phyloP scores from a whole-genome alignment of 2,888 invertebrate genomes.

The Clostera curtula region DNA sequence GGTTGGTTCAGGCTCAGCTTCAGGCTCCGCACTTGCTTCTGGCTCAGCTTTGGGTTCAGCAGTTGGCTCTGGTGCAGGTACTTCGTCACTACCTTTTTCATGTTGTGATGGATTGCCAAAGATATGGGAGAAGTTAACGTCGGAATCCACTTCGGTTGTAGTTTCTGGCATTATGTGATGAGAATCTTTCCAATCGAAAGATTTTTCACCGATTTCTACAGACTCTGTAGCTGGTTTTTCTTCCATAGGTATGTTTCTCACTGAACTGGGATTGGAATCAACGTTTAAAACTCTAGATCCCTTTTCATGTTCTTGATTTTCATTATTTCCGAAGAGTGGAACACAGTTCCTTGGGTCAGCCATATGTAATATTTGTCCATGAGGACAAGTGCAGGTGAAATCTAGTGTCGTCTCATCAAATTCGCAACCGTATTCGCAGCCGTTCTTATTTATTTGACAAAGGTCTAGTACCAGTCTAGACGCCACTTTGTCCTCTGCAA shows the following conservation, averaged over 20 bases:
- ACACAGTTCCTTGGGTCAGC: constrained; percentile 61
- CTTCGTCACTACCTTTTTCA: constrained; percentile 23
- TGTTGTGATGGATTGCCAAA: constrained; percentile 35
- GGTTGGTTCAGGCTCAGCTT: constrained; percentile 21
- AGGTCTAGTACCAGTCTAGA: constrained; percentile 73
- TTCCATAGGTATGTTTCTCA: constrained; percentile 33
- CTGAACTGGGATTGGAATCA: constrained; percentile 32
- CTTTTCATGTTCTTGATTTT: constrained; percentile 22
- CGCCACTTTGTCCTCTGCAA: constrained; percentile 56
- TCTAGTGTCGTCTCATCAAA: constrained; percentile 78
- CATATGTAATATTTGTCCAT: constrained; percentile 57
- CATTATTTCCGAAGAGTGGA: constrained; percentile 33
- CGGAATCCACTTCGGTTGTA: constrained; percentile 41
- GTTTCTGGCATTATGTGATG: constrained; percentile 32
- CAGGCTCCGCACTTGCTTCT: constrained; percentile 20
- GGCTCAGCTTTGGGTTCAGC: constrained; percentile 20
- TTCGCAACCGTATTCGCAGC: constrained; percentile 79
- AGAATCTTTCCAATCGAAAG: constrained; percentile 52
- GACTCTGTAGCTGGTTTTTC: constrained; percentile 34
- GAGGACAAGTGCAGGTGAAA: constrained; percentile 80
- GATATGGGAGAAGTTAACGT: constrained; percentile 46
- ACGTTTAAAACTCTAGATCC: constrained; percentile 29
- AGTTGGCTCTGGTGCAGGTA: constrained; percentile 24
- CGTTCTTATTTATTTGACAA: constrained; percentile 78
- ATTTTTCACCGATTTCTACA: constrained; percentile 19